Base-by-base conservation (phyloP, 2,888 invertebrate genomes). In the Subacronicta megacephala region DNA sequence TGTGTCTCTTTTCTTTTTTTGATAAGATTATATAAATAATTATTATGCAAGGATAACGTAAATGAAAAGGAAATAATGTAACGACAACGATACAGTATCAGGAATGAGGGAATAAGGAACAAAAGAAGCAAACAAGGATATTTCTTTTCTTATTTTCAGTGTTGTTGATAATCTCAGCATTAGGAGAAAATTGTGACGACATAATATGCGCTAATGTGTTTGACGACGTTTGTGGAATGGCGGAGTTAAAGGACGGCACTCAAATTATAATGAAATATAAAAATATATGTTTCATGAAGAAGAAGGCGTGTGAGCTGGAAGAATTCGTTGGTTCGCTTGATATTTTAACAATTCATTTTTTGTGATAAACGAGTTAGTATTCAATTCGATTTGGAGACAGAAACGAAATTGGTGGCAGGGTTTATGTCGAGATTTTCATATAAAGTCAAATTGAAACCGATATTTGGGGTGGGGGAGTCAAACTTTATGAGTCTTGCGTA, bases 141-240 rank as follows among this genome's bases (percentile, higher is more conserved):
- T 23, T 18, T 7, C 0, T 40, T 13, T 18, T 45, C 18, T 56
- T 61, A 45, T 67, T 72, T 63, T 31, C 65, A 78, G 78, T 44
- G 33, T 46, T 49, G 12, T 38, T 67, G 10, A 33, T 64, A 54
- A 56, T 43, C 13, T 20, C 44, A 0, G 43, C 58, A 23, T 45
- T 58, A 13, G 67, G 60, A 50, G 56, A 77, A 12, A 18, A 61
- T 10, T 91, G 90, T 61, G 72, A 77, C 12, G 44, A 78, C 10
- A 77, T 84, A 5, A 1, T 37, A 10, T 93, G 93, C 72, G 88
- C 93, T 1, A 80, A 87, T 57, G 62, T 90, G 6, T 71, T 81
- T 29, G 90, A 91, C 36, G 82, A 84, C 1, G 88, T 92, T 4
- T 93, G 93, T 66, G 90, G 87, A 3, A 57, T 72, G 41, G 73